Conservation (phyloP, 1,140 invertebrate species). For the Drosophila parabipectinata region DNA sequence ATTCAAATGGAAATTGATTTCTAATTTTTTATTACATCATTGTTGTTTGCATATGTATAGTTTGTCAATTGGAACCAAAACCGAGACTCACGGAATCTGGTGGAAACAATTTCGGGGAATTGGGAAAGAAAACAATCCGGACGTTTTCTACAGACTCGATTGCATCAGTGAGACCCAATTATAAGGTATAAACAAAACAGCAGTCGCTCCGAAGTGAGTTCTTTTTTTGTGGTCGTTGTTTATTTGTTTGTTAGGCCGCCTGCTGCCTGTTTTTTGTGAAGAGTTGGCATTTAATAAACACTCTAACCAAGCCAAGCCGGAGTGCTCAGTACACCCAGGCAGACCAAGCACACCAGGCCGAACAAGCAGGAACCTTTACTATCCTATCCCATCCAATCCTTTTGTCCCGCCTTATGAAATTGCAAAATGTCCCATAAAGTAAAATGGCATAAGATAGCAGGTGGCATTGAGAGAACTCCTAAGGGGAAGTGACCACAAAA, state of each 20-base stretch:
- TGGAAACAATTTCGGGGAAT: conserved; percentile 10
- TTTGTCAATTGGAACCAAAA: background rate
- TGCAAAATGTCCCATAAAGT: conserved; percentile 51
- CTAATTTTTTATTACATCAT: too few species aligned
- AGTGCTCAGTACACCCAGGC: conserved; percentile 38
- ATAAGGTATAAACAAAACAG: conserved; percentile 36
- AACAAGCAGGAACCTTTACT: background rate
- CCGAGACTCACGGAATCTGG: too few species aligned
- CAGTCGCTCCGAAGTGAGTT: conserved; percentile 42
- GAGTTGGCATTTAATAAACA: conserved; percentile 74
- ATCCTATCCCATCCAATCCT: background rate
- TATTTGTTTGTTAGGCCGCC: conserved; percentile 53
- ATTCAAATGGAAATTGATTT: too few species aligned
- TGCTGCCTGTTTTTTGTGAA: conserved; percentile 47
- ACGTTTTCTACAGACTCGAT: background rate
- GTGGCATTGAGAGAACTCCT: background rate
- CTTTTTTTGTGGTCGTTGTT: conserved; percentile 32
- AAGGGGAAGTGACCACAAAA: conserved; percentile 38
- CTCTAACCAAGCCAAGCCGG: conserved; percentile 13
- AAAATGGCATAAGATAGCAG: conserved; percentile 46
- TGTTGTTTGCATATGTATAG: too few species aligned
- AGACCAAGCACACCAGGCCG: too few species aligned
- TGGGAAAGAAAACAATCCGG: conserved; percentile 24
- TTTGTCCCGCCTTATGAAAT: conserved; percentile 34
- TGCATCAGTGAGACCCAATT: background rate